Conservation (phyloP, 1,140 invertebrate genomes). For the Euglossa dilemma region DNA sequence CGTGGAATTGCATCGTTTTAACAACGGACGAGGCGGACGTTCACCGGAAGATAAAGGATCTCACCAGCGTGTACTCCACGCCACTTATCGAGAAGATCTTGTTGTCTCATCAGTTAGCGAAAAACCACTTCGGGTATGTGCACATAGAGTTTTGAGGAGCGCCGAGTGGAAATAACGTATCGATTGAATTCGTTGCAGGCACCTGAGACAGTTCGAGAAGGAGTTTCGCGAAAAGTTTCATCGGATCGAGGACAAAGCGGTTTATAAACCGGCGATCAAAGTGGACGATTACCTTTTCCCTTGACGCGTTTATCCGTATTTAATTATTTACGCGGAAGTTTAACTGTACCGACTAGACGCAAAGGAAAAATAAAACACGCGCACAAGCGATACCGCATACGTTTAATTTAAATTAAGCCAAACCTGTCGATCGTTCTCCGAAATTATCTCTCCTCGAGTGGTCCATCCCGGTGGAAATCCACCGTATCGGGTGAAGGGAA, state of each 20-base stretch:
- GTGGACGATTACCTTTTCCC: constrained; percentile 24
- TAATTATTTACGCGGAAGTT: neutral
- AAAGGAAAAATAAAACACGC: neutral
- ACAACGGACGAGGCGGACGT: constrained; percentile 85
- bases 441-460: neutral
- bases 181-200: constrained; percentile 31
- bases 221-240: constrained; percentile 56
- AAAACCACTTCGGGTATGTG: constrained; percentile 68
- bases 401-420: too few species aligned
- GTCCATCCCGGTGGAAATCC: neutral
- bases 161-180: neutral
- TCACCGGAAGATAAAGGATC: constrained; percentile 77
- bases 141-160: neutral
- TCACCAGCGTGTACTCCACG: constrained; percentile 68
- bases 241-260: constrained; percentile 40
- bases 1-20: constrained; percentile 89
- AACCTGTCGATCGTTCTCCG: neutral
- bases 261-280: constrained; percentile 48
- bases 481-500: neutral
- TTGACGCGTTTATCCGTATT: neutral
- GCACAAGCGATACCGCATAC: too few species aligned
- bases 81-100: constrained; percentile 66
- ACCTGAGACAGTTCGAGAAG: constrained; percentile 59
- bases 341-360: neutral
- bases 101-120: constrained; percentile 71